Evolutionary conservation across 2,113 vertebrate species (phyloP).

Genomic region (Festucalex cinctus): DNA sequence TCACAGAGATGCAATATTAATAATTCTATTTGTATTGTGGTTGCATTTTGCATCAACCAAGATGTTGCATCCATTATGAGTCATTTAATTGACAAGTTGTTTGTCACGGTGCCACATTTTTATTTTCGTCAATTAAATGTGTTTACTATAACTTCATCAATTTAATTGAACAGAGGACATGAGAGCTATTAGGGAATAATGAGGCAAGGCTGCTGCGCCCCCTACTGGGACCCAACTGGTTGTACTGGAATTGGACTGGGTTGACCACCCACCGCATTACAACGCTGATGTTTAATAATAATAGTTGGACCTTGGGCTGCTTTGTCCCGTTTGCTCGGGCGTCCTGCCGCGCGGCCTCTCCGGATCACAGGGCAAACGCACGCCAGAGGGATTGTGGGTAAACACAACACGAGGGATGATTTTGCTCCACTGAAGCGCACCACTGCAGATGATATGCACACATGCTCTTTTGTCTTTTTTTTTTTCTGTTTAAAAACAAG

Average conservation of each 20-base stretch:
- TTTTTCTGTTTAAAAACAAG: background rate
- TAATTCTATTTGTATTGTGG: background rate
- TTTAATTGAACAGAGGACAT: background rate
- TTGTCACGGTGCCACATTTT: background rate
- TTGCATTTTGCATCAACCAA: too few species aligned
- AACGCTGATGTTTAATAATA: conserved; percentile 5
- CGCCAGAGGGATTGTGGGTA: conserved; percentile 32
- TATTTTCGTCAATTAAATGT: background rate
- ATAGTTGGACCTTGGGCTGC: conserved; percentile 21
- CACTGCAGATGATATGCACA: conserved; percentile 19
- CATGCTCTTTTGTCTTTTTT: conserved; percentile 14
- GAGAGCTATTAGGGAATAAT: conserved; percentile 17
- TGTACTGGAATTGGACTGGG: conserved; percentile 57
- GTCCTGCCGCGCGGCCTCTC: conserved; percentile 2
- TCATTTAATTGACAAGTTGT: background rate
- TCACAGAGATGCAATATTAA: background rate
- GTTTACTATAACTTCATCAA: background rate
- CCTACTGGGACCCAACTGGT: conserved; percentile 68
- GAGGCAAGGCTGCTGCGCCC: conserved; percentile 56
- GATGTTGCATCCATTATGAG: too few species aligned
- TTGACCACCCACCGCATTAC: conserved; percentile 14
- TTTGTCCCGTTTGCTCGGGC: conserved; percentile 23
- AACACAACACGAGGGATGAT: conserved; percentile 11
- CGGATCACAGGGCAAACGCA: conserved; percentile 14
- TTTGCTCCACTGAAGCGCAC: conserved; percentile 13